Evolutionary conservation across 2,113 vertebrate genomes (phyloP).

Genomic region (Sus scrofa): DNA sequence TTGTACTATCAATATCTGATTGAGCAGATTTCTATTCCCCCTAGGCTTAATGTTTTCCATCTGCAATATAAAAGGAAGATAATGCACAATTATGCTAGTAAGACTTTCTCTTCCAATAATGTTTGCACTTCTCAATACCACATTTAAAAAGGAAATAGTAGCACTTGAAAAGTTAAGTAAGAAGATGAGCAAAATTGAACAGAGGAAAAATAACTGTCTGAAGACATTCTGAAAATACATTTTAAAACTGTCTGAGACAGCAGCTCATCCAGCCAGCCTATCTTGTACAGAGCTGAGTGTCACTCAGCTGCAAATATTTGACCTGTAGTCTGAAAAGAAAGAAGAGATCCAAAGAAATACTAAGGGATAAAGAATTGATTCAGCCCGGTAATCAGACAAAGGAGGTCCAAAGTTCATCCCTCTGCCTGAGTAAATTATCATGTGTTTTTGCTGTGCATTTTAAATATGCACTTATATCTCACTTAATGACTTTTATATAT

Average conservation of each 20-base stretch:
- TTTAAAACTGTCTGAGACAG: slow-evolving; percentile 69
- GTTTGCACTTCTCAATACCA: slow-evolving; percentile 73
- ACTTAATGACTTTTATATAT: slow-evolving; percentile 11
- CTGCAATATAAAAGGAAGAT: slow-evolving; percentile 81
- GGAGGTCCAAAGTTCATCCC: neutral
- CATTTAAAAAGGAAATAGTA: slow-evolving; percentile 81
- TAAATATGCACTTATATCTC: neutral
- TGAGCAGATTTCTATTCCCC: slow-evolving; percentile 75
- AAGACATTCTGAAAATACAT: slow-evolving; percentile 73
- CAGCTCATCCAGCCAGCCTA: slow-evolving; percentile 1
- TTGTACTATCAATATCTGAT: slow-evolving; percentile 82
- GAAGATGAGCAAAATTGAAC: slow-evolving; percentile 78
- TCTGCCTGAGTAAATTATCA: neutral
- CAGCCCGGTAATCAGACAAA: neutral
- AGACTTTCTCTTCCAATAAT: slow-evolving; percentile 78
- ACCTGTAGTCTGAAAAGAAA: neutral
- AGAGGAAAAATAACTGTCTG: slow-evolving; percentile 75
- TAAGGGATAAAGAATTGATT: neutral
- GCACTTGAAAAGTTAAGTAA: slow-evolving; percentile 81
- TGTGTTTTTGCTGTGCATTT: neutral
- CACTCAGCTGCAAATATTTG: slow-evolving; percentile 4
- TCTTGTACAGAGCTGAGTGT: slow-evolving; percentile 47
- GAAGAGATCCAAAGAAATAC: neutral
- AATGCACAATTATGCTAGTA: slow-evolving; percentile 79
- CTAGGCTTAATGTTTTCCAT: slow-evolving; percentile 81